phyloP scores from a whole-genome alignment of 1,140 invertebrate genomes.

The Micrasema minimum region DNA sequence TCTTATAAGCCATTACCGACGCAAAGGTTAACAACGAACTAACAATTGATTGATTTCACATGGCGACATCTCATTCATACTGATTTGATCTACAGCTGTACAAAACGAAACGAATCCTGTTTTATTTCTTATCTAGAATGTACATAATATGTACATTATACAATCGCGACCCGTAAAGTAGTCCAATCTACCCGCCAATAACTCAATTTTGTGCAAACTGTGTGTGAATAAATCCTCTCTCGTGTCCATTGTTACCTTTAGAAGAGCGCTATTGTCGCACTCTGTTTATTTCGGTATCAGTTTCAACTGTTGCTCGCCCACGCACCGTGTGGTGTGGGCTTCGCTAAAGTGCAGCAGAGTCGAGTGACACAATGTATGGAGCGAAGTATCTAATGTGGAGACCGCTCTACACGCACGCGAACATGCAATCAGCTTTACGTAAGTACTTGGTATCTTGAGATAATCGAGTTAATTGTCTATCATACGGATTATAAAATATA shows the following conservation, averaged over 20 bases:
- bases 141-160: too few species aligned
- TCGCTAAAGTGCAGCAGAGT: constrained; percentile 18
- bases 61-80: too few species aligned
- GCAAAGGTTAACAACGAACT: too few species aligned
- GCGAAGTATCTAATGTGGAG: constrained; percentile 9
- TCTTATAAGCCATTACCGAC: background rate
- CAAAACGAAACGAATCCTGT: constrained; percentile 1
- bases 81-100: background rate
- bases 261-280: constrained; percentile 14
- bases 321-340: constrained; percentile 20
- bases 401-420: constrained; percentile 25
- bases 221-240: constrained; percentile 11
- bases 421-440: constrained; percentile 9
- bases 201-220: constrained; percentile 24
- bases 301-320: constrained; percentile 30
- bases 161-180: background rate
- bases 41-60: too few species aligned
- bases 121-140: background rate
- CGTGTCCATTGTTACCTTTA: constrained; percentile 18
- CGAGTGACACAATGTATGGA: constrained; percentile 24
- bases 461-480: too few species aligned
- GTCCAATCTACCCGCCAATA: constrained; percentile 12
- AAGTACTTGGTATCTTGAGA: background rate
- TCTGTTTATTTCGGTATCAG: constrained; percentile 26
- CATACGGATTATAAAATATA: too few species aligned